Evolutionary conservation across 2,888 invertebrate genomes (phyloP), one percentile per base, ranked within the genome.

Genomic region (Minunthozetes semirufus): DNA sequence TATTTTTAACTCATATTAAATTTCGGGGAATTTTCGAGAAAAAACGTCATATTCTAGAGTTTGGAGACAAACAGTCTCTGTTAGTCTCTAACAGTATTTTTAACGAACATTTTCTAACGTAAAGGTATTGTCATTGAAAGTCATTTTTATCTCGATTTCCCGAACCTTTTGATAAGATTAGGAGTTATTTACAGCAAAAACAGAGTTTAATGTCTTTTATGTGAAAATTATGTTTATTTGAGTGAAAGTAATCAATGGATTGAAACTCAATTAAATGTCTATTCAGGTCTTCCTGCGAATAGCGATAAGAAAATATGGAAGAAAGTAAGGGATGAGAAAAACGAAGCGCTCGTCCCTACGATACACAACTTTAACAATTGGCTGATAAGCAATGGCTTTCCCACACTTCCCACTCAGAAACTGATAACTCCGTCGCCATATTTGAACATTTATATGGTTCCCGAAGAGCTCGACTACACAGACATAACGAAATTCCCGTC

Each of bases 281-380:
- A n/a, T 53, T 74, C 74, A 72, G 74, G 70, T 29, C 19, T 68
- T 11, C 68, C 74, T 1, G 19, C 68, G 19, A 70, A 68, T 15
- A 48, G 68, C 42, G 70, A 68, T 70, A 68, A 22, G 0, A 9
- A 46, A 1, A 15, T 33, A 19, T 70, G 74, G 70, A 29, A 68
- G 27, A 48, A 74, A 56, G 50, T 38, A n/a, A 27, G 19, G 11
- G 17, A 50, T 9, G 29, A 48, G 19, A 33, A 72, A 29, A 19
- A 74, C 15, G 38, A 4, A 5, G 0, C 22, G 25, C 25, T 48
- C 6, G 25, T 11, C n/a, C 68, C 68, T 11, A 29, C n/a, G 22
- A 8, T 33, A 11, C 11, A 29, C n/a, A 42, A 42, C 0, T 2
- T 17, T 13, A 22, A 75, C 15, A 17, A 50, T 9, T 17, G 29